Base-by-base conservation (phyloP, 2,888 invertebrate species). In the Gisinianus flammeolus region DNA sequence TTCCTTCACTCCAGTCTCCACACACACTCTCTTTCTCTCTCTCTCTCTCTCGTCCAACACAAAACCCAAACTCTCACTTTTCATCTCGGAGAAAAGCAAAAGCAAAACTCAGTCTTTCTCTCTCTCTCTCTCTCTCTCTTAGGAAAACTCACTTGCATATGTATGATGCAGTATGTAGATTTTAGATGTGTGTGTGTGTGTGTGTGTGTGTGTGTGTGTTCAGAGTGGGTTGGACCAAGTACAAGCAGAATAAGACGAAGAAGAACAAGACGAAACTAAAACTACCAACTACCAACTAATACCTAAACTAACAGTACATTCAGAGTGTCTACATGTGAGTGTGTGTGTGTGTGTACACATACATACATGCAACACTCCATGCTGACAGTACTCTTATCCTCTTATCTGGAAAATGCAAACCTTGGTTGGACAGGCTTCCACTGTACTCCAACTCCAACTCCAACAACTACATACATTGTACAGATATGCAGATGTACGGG, bases 131-230 rank as follows among this genome's bases (percentile, higher is more conserved):
- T 30, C 54, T 66, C 69, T 77, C 72, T 68, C 68, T 64, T 22
- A 74, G 74, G 74, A 67, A 74, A 74, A 74, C 74, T 74, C 74
- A 74, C 74, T 74, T 74, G 74, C 74, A 74, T 74, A 74, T 74
- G 74, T 74, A 74, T 74, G 74, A 74, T 74, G 66, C 22, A 66
- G 74, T 74, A 74, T 74, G 74, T 35, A 74, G 66, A 72, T 44
- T 44, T 44, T 26, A 74, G 52, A 62, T 62, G 62, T 62, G 56
- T 8, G 56, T 73, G 74, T 64, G 73, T 62, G 30, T 58, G 33
- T n/a, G 33, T 69, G 26, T 69, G 52, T 67, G 16, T n/a, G 31
- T 69, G 69, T 12, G 33, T 69, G 69, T 44, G 44, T 35, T 24
- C 56, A 44, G 35, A 44, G 44, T 31, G 35, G n/a, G 24, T 22